Evolutionary conservation across 2,888 invertebrate genomes (phyloP).

Genomic region (Idaea aversata): DNA sequence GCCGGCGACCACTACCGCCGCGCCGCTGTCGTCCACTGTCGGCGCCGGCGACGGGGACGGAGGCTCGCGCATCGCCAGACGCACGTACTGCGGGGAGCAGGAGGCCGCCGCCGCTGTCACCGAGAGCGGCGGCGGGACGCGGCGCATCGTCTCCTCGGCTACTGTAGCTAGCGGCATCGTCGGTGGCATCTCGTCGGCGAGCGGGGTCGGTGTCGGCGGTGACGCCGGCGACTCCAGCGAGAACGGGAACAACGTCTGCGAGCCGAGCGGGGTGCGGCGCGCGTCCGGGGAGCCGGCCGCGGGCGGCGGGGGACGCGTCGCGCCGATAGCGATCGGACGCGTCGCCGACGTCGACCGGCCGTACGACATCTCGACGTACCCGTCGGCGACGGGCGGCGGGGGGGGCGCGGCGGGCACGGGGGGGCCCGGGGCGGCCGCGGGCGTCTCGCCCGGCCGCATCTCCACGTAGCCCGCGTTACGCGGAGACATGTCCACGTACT

Average conservation of each 20-base stretch:
- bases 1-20: slow-evolving; percentile 34
- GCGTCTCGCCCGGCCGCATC: slow-evolving; percentile 72
- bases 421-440: slow-evolving; percentile 14
- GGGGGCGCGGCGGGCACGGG: slow-evolving; percentile 24
- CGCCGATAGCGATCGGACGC: slow-evolving; percentile 83
- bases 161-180: slow-evolving; percentile 44
- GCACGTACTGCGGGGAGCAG: slow-evolving; percentile 73
- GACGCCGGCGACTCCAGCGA: slow-evolving; percentile 82
- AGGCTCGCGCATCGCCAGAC: slow-evolving; percentile 53
- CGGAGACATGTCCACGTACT: slow-evolving; percentile 76
- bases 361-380: slow-evolving; percentile 76
- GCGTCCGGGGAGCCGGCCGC: slow-evolving; percentile 34
- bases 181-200: slow-evolving; percentile 37
- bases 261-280: slow-evolving; percentile 78
- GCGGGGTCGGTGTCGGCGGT: slow-evolving; percentile 82
- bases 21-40: slow-evolving; percentile 38
- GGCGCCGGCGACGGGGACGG: slow-evolving; percentile 42
- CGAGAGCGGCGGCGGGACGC: slow-evolving; percentile 7
- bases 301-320: slow-evolving; percentile 33
- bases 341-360: slow-evolving; percentile 70
- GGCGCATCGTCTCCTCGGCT: slow-evolving; percentile 57
- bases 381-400: slow-evolving; percentile 41
- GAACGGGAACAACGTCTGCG: slow-evolving; percentile 84
- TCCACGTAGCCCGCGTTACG: slow-evolving; percentile 81
- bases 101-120: slow-evolving; percentile 29